Conservation (phyloP, 2,797 vertebrate species). For the Chiloscyllium punctatum region DNA sequence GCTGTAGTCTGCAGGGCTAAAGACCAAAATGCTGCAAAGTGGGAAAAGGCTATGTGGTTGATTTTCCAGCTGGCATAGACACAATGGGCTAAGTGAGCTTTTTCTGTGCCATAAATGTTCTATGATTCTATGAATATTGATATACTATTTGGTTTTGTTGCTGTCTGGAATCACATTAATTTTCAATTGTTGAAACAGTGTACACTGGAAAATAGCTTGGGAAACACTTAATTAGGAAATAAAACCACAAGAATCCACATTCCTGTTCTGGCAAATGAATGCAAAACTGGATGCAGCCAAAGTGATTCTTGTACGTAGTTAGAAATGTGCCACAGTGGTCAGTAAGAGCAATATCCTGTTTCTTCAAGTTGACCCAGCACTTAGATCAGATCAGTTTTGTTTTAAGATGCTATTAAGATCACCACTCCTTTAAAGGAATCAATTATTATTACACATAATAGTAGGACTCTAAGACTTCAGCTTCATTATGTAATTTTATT, state of each 20-base stretch:
- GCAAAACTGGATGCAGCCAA: background rate
- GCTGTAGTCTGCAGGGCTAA: no score
- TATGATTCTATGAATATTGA: no score
- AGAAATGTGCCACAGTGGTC: background rate
- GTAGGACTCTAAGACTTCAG: background rate
- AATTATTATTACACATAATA: background rate
- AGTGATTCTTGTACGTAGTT: background rate
- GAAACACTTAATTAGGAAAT: background rate
- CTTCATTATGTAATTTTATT: conserved; percentile 5
- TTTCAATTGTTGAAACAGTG: no score
- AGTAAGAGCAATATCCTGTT: conserved; percentile 14
- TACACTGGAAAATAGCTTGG: no score
- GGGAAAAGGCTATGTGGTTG: no score
- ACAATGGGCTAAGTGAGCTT: no score
- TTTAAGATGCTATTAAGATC: background rate
- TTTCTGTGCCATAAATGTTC: no score
- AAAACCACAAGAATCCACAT: background rate
- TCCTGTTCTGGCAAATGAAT: background rate
- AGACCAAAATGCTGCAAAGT: no score
- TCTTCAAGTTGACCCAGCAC: background rate
- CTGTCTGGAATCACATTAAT: no score
- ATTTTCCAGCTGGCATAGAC: no score
- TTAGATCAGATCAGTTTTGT: background rate
- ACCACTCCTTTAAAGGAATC: background rate
- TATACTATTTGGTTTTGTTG: no score